These are phyloP conservation scores for Takifugu rubripes DNA, from an alignment of 2,797 vertebrate genomes.

Conservation along the genomic window DNA sequence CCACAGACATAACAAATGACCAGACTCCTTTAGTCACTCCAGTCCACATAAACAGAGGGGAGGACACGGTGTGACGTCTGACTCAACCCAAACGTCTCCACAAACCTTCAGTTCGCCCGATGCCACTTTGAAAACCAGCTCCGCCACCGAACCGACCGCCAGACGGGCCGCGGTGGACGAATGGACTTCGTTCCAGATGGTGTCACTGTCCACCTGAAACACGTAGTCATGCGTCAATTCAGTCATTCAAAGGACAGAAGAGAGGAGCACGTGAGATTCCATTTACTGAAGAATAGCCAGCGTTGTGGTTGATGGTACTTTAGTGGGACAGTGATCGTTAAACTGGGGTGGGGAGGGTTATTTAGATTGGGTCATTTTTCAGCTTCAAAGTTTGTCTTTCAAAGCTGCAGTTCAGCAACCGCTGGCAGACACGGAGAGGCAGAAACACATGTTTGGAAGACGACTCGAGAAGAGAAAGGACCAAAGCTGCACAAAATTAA, in stretches of 20 bases:
- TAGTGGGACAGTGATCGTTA: slow-evolving; percentile 15
- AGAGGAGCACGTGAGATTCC: slow-evolving; percentile 5
- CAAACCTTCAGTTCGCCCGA: slow-evolving; percentile 91
- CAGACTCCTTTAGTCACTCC: slow-evolving; percentile 4
- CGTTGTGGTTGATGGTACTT: slow-evolving; percentile 9
- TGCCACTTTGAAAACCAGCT: slow-evolving; percentile 95
- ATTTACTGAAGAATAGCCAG: slow-evolving; percentile 15
- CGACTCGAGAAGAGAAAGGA: slow-evolving; percentile 15
- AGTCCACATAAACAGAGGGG: slow-evolving; percentile 1
- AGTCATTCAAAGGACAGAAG: background rate
- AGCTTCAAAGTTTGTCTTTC: slow-evolving; percentile 27
- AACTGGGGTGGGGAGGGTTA: slow-evolving; percentile 22
- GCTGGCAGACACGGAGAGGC: slow-evolving; percentile 19
- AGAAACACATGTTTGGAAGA: slow-evolving; percentile 20
- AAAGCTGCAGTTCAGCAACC: slow-evolving; percentile 15
- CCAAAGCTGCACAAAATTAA: background rate
- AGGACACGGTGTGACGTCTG: background rate
- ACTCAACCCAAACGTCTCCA: background rate
- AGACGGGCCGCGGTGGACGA: slow-evolving; percentile 91
- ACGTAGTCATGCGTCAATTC: background rate
- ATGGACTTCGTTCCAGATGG: slow-evolving; percentile 97
- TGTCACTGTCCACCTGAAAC: slow-evolving; percentile 95
- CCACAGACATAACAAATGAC: slow-evolving; percentile 4
- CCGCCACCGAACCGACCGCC: slow-evolving; percentile 93
- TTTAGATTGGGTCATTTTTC: slow-evolving; percentile 32